Evolutionary conservation across 2,797 vertebrate genomes (phyloP).

Genomic region (Pygocentrus nattereri): DNA sequence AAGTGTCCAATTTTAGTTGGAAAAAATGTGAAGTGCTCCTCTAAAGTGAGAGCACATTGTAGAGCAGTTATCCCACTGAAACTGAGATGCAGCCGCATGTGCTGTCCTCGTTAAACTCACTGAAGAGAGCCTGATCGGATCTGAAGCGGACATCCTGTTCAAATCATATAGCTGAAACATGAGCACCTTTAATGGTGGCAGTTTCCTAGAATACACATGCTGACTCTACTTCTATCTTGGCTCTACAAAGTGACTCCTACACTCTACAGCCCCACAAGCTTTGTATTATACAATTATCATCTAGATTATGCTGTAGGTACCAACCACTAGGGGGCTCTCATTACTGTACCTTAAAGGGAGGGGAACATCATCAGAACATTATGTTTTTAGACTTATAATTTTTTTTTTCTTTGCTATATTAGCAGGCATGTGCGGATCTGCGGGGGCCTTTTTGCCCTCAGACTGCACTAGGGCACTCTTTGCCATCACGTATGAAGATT

Average conservation of each 20-base stretch:
- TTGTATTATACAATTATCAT: not conserved
- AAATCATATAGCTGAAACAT: not conserved
- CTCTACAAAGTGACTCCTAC: not conserved
- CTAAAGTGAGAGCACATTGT: not conserved
- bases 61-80: not conserved
- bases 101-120: not conserved
- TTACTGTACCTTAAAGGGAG: not conserved
- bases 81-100: not conserved
- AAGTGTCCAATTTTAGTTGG: no score
- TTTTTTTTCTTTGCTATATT: no score
- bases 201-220: slow-evolving; percentile 18
- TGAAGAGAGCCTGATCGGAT: not conserved
- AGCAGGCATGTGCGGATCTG: no score
- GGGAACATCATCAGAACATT: no score
- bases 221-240: not conserved
- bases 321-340: not conserved
- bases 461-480: no score
- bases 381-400: no score
- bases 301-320: not conserved
- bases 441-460: no score
- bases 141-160: not conserved
- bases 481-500: no score
- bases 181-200: not conserved
- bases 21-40: not conserved
- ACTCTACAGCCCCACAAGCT: not conserved